Base-by-base conservation (phyloP, 1,140 invertebrate genomes). In the Galleria mellonella region DNA sequence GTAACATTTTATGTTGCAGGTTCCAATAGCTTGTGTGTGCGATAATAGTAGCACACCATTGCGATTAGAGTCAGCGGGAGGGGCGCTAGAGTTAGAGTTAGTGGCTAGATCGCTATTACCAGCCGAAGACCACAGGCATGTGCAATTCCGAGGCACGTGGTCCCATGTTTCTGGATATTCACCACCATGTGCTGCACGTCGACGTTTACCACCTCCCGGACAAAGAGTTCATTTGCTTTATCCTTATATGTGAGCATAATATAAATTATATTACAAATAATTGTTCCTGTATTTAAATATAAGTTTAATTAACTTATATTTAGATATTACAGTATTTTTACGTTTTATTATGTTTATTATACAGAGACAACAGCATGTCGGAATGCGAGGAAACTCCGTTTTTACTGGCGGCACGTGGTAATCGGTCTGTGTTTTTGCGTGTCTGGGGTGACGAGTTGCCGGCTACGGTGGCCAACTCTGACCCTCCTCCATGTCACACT, bases 381-480 rank as follows among this genome's bases (percentile, higher is more conserved):
- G 89, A 92, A 51, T 94, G 93, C 68, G 89, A 90, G 7, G 92
- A 92, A 9, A 76, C 92, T 37, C 92, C 93, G 1, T 94, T 93
- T 91, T 72, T 93, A 36, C 88, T 94, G 12, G 90, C 91, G 66
- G 92, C 93, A 0, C 87, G 92, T 39, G 89, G 91, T 32, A 93
- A 94, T 56, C 89, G 91, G 13, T 93, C 92, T 3, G 84, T 94
- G 0, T 94, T 93, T 55, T 81, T 94, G 11, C 77, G 93, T 28
- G 92, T 92, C 4, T 94, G 92, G 92, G 92, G 93, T 38, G 72
- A 69, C 13, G 70, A 72, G 41, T 44, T 83, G 29, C 56, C 62
- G n/a, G 44, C 55, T 9, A 52, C 50, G 28, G 47, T 71, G 13
- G 51, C 43, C 28, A 83, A 88, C 59, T 86, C 87, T 28, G 79